These are phyloP conservation scores for Catamblyrhynchus diadema DNA, from an alignment of 2,797 vertebrate genomes.

Conservation along the genomic window DNA sequence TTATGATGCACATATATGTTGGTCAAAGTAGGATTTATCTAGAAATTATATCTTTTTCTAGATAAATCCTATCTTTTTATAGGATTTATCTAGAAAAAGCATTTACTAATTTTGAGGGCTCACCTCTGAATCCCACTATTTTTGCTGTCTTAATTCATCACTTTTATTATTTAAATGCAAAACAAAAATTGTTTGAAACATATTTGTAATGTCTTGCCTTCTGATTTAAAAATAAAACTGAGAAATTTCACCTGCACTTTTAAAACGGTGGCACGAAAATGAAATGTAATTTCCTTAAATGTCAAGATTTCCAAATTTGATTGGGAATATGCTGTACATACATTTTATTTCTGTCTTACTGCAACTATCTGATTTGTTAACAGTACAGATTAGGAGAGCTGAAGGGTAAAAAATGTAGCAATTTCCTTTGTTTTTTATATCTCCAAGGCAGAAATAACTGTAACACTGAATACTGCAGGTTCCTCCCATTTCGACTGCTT, in stretches of 20 bases:
- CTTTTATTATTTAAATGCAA: neutral
- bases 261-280: neutral
- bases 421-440: neutral
- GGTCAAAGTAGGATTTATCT: neutral
- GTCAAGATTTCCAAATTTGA: slow-evolving; percentile 44
- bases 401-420: neutral
- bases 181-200: neutral
- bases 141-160: neutral
- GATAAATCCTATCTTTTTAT: neutral
- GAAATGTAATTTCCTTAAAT: slow-evolving; percentile 46
- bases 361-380: neutral
- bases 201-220: neutral
- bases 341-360: neutral
- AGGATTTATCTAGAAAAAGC: neutral
- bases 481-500: neutral
- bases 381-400: neutral
- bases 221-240: neutral
- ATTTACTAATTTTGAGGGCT: neutral
- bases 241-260: slow-evolving; percentile 8
- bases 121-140: neutral
- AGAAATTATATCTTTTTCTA: neutral
- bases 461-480: neutral
- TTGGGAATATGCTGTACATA: neutral
- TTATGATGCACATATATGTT: neutral
- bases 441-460: neutral